phyloP scores from a whole-genome alignment of 2,797 vertebrate species.

The Champsocephalus esox region DNA sequence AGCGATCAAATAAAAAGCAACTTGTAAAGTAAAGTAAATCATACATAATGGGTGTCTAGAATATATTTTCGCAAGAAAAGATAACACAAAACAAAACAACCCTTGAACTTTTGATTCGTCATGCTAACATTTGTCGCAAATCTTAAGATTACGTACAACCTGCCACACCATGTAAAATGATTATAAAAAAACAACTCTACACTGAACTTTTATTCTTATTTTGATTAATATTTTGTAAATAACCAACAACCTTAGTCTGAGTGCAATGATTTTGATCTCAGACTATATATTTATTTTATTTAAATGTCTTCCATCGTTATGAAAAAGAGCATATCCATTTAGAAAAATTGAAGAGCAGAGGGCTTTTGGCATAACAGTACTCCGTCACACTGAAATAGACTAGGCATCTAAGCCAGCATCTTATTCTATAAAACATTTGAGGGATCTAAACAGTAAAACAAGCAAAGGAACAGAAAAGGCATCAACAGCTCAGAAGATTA shows the following conservation, averaged over 20 bases:
- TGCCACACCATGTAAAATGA: constrained; percentile 50
- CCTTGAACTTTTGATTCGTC: constrained; percentile 62
- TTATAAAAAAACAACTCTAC: constrained; percentile 40
- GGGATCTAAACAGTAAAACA: constrained; percentile 72
- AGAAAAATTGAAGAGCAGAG: constrained; percentile 38
- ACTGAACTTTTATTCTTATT: constrained; percentile 20
- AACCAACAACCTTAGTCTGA: constrained; percentile 31
- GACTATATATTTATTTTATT: constrained; percentile 20
- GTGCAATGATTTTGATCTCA: constrained; percentile 34
- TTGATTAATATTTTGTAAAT: constrained; percentile 24
- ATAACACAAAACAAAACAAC: constrained; percentile 70
- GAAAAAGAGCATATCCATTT: constrained; percentile 45
- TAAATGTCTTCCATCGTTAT: constrained; percentile 50
- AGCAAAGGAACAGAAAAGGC: constrained; percentile 72
- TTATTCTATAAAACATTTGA: constrained; percentile 53
- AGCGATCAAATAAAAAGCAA: constrained; percentile 75
- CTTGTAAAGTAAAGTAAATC: constrained; percentile 75
- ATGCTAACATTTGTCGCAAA: constrained; percentile 69
- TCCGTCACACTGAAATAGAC: constrained; percentile 48
- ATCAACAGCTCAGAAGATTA: constrained; percentile 66
- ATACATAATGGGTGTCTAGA: constrained; percentile 69
- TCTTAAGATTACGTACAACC: constrained; percentile 36
- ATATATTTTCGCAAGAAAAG: constrained; percentile 63
- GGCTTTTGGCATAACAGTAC: constrained; percentile 34
- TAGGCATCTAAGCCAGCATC: constrained; percentile 44